These are phyloP conservation scores for Prionailurus bengalensis DNA, from an alignment of 2,113 vertebrate genomes.

Conservation along the genomic window DNA sequence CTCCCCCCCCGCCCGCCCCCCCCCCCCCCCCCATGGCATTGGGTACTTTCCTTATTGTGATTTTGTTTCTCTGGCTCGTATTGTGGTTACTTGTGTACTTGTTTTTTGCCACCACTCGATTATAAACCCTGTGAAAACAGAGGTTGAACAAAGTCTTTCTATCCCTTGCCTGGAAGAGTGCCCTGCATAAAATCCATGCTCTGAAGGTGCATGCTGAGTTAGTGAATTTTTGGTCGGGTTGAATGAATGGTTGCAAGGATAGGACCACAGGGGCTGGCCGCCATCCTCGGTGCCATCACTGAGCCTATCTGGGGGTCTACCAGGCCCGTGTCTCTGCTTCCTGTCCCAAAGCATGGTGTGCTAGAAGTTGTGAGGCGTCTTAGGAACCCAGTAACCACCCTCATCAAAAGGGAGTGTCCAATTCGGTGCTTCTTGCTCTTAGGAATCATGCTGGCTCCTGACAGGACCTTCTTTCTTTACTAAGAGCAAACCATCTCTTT, in stretches of 20 bases:
- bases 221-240: too few relatives aligned
- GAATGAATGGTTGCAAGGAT: neutral
- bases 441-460: neutral
- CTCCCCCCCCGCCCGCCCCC: rapidly evolving
- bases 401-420: neutral
- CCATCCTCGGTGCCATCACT: neutral
- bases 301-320: neutral
- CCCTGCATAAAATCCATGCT: neutral
- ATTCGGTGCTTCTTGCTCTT: rapidly evolving
- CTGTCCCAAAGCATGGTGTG: neutral
- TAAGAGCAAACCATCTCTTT: neutral
- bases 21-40: rapidly evolving
- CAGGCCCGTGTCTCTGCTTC: neutral
- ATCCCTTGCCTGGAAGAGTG: neutral
- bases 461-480: neutral
- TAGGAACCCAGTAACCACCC: neutral
- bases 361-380: neutral
- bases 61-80: neutral
- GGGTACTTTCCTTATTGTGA: neutral
- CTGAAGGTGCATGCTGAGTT: neutral
- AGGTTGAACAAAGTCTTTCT: neutral
- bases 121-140: neutral
- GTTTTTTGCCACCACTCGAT: neutral
- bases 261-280: too few relatives aligned
- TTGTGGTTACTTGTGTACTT: neutral